These are phyloP conservation scores for Tachuris rubrigastra DNA, from an alignment of 2,113 vertebrate species.

Conservation along the genomic window DNA sequence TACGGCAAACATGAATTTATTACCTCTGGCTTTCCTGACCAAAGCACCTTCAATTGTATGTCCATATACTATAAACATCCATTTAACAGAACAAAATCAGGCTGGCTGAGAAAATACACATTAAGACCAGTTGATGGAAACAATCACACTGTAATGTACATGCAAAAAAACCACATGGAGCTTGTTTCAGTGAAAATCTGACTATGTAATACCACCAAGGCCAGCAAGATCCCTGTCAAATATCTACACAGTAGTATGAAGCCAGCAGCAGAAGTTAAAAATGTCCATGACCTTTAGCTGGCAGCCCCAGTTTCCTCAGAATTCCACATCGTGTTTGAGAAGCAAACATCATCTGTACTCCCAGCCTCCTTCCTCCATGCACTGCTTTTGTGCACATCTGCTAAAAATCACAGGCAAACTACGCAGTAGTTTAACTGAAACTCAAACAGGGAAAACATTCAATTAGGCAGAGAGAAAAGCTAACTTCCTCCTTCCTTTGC, in stretches of 20 bases:
- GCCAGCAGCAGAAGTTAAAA: conserved; percentile 36
- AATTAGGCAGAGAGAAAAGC: background rate
- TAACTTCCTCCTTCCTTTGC: background rate
- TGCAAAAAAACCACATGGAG: background rate
- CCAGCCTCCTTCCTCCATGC: background rate
- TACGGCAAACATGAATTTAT: background rate
- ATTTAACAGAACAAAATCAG: background rate
- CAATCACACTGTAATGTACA: background rate
- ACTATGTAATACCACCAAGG: background rate
- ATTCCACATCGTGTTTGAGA: background rate
- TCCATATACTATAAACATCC: background rate
- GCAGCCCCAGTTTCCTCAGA: background rate
- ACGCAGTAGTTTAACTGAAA: background rate
- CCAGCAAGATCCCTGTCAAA: background rate
- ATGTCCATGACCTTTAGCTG: conserved; percentile 38
- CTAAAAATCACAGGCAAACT: background rate
- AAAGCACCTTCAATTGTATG: background rate
- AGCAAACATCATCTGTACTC: background rate
- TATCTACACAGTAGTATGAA: background rate
- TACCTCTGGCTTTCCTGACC: background rate
- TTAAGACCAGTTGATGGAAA: background rate
- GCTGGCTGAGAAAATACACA: background rate
- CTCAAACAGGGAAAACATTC: background rate
- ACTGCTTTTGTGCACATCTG: background rate
- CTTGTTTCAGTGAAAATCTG: background rate